Percentiles rank a stretch among this genome's conserved stretches.
phyloP scores from a whole-genome alignment of 2,888 invertebrate genomes.

The Pinctada fucata region DNA sequence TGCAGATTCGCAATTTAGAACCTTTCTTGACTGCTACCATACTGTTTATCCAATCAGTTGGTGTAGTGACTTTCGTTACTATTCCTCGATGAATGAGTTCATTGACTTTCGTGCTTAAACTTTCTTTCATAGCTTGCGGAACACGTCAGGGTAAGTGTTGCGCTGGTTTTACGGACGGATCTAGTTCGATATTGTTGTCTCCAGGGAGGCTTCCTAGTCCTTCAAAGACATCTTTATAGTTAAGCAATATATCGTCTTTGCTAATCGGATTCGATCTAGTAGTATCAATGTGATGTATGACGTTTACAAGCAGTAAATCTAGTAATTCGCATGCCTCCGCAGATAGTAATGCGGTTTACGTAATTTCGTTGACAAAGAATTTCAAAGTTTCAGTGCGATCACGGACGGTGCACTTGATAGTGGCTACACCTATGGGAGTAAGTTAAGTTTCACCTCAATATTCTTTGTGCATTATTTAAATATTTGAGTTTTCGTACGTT shows the following conservation, averaged over 20 bases:
- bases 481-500: background rate
- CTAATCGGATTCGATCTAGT: background rate
- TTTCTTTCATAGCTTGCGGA: slow-evolving; percentile 1
- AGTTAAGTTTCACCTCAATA: slow-evolving; percentile 15
- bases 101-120: background rate
- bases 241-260: background rate
- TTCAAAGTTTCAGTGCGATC: background rate
- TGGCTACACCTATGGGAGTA: background rate
- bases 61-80: slow-evolving; percentile 21
- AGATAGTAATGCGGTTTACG: background rate
- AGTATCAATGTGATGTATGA: background rate
- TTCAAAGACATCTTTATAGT: slow-evolving; percentile 7
- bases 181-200: background rate
- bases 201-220: slow-evolving; percentile 1
- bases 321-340: slow-evolving; percentile 5
- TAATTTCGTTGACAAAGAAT: background rate
- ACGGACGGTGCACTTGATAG: background rate
- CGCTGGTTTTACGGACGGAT: slow-evolving; percentile 12
- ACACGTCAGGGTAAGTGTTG: slow-evolving; percentile 11
- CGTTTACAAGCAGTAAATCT: background rate
- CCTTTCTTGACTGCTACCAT: slow-evolving; percentile 24
- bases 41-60: slow-evolving; percentile 25
- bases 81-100: background rate
- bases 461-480: background rate
- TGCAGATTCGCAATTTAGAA: slow-evolving; percentile 4